A percentile compares a stretch with the other conserved stretches of the same genome.
Conservation (phyloP, 2,888 invertebrate species). For the Heteropelma amictum region DNA sequence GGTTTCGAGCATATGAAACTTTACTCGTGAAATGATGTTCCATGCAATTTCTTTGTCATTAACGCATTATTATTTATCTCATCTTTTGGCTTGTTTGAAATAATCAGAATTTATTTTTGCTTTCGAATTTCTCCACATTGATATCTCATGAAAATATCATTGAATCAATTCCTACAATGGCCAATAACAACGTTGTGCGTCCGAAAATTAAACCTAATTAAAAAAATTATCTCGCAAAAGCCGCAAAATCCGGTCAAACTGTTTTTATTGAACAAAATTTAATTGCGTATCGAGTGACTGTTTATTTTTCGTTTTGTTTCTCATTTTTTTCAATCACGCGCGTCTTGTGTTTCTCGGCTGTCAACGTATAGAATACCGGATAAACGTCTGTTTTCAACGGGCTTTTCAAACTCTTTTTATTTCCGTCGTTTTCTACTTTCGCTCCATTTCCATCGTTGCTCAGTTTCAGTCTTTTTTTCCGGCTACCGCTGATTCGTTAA, state of each 20-base stretch:
- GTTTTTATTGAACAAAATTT: background rate
- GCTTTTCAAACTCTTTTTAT: constrained; percentile 28
- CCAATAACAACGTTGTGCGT: no score
- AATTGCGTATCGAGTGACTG: background rate
- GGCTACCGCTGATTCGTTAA: constrained; percentile 47
- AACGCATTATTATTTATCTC: no score
- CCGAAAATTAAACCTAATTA: no score
- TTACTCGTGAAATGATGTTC: no score
- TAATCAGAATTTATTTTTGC: no score
- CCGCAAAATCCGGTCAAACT: background rate
- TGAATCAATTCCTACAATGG: no score
- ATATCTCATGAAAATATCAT: no score
- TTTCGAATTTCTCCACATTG: no score
- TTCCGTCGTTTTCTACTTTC: constrained; percentile 14
- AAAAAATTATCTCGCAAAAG: no score
- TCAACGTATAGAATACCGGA: background rate
- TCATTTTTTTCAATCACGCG: background rate
- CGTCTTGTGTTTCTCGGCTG: background rate
- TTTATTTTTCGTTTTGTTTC: background rate
- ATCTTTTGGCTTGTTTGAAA: no score
- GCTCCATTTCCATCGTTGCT: constrained; percentile 18
- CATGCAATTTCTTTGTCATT: no score
- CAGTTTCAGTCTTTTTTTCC: constrained; percentile 1
- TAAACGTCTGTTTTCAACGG: background rate
- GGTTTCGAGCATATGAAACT: no score